Evolutionary conservation across 1,140 invertebrate species (phyloP).

Genomic region (Epicauta chinensis): DNA sequence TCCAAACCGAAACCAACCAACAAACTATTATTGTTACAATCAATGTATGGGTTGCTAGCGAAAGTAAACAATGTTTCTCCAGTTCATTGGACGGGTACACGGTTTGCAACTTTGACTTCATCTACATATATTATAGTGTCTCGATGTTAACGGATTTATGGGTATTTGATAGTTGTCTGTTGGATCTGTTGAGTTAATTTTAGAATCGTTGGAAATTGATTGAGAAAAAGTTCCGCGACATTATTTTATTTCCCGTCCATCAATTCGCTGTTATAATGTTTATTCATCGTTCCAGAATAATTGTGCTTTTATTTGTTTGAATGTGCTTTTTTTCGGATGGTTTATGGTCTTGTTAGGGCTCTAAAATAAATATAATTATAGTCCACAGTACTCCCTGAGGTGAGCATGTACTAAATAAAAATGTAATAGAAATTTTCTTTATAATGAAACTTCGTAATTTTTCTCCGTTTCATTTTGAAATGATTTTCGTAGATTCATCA

Average conservation of each 20-base stretch:
- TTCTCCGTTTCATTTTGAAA: neutral
- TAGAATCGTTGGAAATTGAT: neutral
- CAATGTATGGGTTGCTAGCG: no score
- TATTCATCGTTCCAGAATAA: no score
- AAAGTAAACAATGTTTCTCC: constrained; percentile 9
- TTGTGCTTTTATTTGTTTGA: no score
- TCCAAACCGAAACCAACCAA: no score
- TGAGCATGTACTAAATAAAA: no score
- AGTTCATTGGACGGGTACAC: constrained; percentile 6
- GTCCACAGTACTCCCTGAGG: no score
- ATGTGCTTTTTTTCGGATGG: no score
- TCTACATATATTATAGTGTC: constrained; percentile 12
- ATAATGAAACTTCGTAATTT: constrained; percentile 1
- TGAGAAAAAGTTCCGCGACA: neutral
- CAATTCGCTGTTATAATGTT: no score
- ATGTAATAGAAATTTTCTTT: constrained; percentile 1
- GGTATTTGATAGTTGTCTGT: constrained; percentile 8
- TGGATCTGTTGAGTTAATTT: constrained; percentile 10
- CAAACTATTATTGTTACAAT: no score
- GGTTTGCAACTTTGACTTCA: constrained; percentile 14
- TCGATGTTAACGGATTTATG: constrained; percentile 9
- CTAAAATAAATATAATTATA: no score
- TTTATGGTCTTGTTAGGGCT: no score
- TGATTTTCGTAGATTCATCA: neutral
- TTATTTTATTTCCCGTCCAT: no score